Percentiles rank a stretch among this genome's conserved stretches.
These are phyloP conservation scores for Apamea crenata DNA, from an alignment of 2,888 invertebrate species.

Conservation along the genomic window DNA sequence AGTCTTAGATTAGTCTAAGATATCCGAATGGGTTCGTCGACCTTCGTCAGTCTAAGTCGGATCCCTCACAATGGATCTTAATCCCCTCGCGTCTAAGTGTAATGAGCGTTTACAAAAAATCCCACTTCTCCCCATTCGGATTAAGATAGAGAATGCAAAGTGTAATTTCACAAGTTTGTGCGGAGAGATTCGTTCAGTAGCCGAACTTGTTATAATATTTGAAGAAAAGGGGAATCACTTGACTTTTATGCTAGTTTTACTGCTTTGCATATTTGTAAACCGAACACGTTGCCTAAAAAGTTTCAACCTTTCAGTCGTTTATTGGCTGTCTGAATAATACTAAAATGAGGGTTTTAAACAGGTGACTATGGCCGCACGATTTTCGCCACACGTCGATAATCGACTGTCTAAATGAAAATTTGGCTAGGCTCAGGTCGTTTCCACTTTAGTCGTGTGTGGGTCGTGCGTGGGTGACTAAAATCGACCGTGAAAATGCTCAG, in stretches of 20 bases:
- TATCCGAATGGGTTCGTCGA: constrained; percentile 42
- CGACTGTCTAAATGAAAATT: background rate
- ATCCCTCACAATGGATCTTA: constrained; percentile 37
- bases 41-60: constrained; percentile 37
- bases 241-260: constrained; percentile 4
- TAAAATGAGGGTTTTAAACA: background rate
- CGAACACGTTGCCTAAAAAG: background rate
- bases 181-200: constrained; percentile 11
- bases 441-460: too few species aligned
- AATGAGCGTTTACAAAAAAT: constrained; percentile 69
- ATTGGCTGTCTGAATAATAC: background rate
- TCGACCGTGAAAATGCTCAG: background rate
- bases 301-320: background rate
- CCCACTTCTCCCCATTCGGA: constrained; percentile 61
- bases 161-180: constrained; percentile 53
- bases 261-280: constrained; percentile 5
- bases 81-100: constrained; percentile 53
- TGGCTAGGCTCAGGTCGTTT: background rate
- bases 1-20: constrained; percentile 36
- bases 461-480: too few species aligned
- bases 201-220: constrained; percentile 34
- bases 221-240: constrained; percentile 32
- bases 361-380: background rate
- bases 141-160: constrained; percentile 69
- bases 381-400: background rate